Evolutionary conservation across 2,888 invertebrate genomes (phyloP).

Genomic region (Dasypolia templi): DNA sequence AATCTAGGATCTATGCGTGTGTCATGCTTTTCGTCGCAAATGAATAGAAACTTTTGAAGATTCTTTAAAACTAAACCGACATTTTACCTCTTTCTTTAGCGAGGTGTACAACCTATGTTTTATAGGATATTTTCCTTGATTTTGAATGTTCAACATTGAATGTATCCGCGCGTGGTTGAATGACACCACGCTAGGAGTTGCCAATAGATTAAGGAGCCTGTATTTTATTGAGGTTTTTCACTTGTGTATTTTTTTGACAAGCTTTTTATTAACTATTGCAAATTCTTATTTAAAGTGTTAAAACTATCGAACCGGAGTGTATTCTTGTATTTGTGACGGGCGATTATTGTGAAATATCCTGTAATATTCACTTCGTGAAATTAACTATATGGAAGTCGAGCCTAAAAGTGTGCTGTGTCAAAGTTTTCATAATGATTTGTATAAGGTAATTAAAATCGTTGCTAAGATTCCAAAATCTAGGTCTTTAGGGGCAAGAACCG

Average conservation of each 20-base stretch:
- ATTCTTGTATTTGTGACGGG: not conserved
- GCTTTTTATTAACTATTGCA: not conserved
- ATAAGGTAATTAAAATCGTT: not conserved
- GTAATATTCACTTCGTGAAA: not conserved
- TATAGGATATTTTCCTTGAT: not conserved
- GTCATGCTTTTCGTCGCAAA: conserved; percentile 7
- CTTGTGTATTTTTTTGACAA: not conserved
- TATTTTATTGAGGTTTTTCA: not conserved
- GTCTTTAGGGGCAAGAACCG: not conserved
- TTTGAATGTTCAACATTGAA: not conserved
- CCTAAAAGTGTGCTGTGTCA: not conserved
- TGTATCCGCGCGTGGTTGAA: not conserved
- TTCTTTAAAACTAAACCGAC: not conserved
- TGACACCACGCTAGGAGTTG: not conserved
- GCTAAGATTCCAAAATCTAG: too few relatives aligned
- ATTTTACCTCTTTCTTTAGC: not conserved
- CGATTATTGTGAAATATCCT: not conserved
- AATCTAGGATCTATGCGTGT: not conserved
- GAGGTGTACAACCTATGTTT: not conserved
- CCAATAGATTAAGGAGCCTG: not conserved
- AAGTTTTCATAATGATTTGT: not conserved
- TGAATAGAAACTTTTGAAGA: not conserved
- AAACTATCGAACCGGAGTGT: not conserved
- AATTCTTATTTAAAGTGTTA: not conserved
- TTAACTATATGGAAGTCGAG: too few relatives aligned